Conservation (phyloP, 2,113 vertebrate genomes). For the Apistogramma diplotaenia region DNA sequence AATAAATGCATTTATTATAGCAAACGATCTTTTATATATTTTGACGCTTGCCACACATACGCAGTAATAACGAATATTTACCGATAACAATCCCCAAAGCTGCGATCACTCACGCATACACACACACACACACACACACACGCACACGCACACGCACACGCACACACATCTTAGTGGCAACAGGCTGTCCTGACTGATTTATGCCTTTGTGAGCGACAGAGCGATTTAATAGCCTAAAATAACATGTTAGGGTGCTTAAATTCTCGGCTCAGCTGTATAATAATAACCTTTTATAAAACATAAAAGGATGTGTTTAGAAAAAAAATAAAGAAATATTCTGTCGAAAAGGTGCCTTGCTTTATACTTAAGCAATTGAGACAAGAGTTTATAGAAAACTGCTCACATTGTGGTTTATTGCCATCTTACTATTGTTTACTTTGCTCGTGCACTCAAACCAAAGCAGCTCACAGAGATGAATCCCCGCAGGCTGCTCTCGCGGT, state of each 20-base stretch:
- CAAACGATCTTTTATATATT: not conserved
- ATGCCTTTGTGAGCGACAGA: not conserved
- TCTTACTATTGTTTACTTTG: not conserved
- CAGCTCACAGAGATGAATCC: not conserved
- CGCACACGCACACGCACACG: not conserved
- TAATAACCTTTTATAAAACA: too few species aligned
- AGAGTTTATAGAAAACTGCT: not conserved
- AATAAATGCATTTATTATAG: not conserved
- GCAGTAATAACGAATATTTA: not conserved
- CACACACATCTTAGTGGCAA: not conserved
- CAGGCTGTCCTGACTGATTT: not conserved
- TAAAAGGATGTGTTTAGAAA: not conserved
- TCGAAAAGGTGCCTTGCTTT: not conserved
- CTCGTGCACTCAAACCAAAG: not conserved
- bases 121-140: not conserved
- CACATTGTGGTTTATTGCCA: not conserved
- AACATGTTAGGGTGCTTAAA: not conserved
- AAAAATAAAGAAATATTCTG: too few species aligned
- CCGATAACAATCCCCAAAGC: not conserved
- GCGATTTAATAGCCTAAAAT: not conserved
- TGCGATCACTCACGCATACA: not conserved
- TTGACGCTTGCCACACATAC: not conserved
- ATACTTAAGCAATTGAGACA: not conserved
- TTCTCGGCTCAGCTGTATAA: too few species aligned
- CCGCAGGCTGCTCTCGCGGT: not conserved